phyloP scores from a whole-genome alignment of 1,140 invertebrate genomes.

The Yoshiicerus persimilis region DNA sequence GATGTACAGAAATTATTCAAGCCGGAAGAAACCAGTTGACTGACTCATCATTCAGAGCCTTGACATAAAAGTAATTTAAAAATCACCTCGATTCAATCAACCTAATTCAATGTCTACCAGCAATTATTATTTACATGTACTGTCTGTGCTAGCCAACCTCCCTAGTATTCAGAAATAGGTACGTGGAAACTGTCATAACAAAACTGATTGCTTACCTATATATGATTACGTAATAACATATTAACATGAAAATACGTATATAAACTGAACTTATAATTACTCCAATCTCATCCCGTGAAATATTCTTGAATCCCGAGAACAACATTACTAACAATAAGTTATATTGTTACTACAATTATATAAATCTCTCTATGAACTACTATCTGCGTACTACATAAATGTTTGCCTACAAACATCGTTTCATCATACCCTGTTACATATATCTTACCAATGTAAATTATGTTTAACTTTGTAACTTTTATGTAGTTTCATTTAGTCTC shows the following conservation, averaged over 20 bases:
- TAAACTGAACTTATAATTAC: not conserved
- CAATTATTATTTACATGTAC: not conserved
- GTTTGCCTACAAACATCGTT: not conserved
- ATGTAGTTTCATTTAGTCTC: not conserved
- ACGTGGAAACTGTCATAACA: not conserved
- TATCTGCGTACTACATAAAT: not conserved
- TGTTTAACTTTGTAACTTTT: not conserved
- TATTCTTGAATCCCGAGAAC: not conserved
- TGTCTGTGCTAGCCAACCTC: not conserved
- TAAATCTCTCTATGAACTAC: not conserved
- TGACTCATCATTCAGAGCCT: not conserved
- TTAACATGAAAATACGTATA: not conserved
- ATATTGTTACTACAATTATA: not conserved
- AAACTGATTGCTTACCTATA: not conserved
- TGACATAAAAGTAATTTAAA: not conserved
- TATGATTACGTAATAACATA: not conserved
- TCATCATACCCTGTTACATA: not conserved
- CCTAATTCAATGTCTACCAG: not conserved
- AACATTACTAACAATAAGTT: not conserved
- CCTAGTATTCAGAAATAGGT: not conserved
- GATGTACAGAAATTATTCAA: conserved; percentile 17
- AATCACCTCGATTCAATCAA: not conserved
- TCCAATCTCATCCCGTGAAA: not conserved
- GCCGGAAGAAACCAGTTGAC: conserved; percentile 15
- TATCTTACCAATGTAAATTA: not conserved